Evolutionary conservation across 30 jellyfish, hydroid and myxozoan species (phyloP).

Genomic region (Mastigias papua): DNA sequence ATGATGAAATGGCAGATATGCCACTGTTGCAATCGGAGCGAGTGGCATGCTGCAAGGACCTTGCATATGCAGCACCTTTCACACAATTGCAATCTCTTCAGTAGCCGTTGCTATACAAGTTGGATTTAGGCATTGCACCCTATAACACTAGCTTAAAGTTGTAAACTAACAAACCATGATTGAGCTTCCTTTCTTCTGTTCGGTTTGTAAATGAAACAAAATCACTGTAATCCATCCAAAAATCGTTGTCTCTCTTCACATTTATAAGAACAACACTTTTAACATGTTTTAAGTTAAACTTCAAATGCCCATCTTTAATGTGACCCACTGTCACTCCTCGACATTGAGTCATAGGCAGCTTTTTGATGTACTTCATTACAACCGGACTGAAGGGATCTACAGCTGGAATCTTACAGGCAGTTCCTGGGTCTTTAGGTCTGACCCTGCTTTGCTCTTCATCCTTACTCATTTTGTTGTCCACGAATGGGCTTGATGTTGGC

Average conservation of each 20-base stretch:
- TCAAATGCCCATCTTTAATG: constrained; percentile 10
- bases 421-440: not conserved
- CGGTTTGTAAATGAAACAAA: constrained; percentile 28
- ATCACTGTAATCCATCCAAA: constrained; percentile 18
- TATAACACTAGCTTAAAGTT: no score
- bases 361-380: constrained; percentile 13
- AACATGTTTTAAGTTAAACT: constrained; percentile 16
- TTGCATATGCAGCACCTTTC: no score
- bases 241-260: constrained; percentile 16
- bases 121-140: no score
- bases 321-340: not conserved
- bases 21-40: no score
- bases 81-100: no score
- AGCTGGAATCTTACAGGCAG: constrained; percentile 24
- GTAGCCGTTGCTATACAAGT: no score
- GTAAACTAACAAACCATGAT: constrained; percentile 1
- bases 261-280: constrained; percentile 10
- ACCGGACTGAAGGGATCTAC: constrained; percentile 44
- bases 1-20: no score
- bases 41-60: no score
- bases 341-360: constrained; percentile 9
- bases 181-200: not conserved
- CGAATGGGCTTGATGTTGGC: no score
- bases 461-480: no score
- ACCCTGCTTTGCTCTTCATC: no score